phyloP scores from a whole-genome alignment of 2,888 invertebrate genomes.

The Drosophila macrospina region DNA sequence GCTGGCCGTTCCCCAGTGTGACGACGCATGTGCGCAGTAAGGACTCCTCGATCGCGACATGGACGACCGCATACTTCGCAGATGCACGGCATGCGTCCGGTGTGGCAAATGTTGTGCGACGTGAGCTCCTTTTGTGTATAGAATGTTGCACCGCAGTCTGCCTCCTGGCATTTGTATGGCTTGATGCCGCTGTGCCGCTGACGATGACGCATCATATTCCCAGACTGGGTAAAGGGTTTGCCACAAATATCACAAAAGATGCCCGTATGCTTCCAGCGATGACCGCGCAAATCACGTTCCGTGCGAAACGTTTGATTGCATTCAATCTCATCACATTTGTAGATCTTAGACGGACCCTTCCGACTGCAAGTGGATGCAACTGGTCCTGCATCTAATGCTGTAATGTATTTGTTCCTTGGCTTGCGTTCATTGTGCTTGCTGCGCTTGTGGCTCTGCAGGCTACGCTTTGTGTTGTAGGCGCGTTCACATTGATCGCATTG shows the following conservation, averaged over 20 bases:
- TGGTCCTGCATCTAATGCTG: neutral
- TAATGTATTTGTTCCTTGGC: slow-evolving; percentile 1
- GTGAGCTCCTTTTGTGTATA: slow-evolving; percentile 79
- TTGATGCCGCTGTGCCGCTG: slow-evolving; percentile 83
- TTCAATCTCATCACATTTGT: slow-evolving; percentile 66
- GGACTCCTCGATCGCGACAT: slow-evolving; percentile 81
- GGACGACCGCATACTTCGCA: slow-evolving; percentile 81
- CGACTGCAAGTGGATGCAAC: neutral
- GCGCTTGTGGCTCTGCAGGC: slow-evolving; percentile 74
- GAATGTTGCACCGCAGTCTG: slow-evolving; percentile 78
- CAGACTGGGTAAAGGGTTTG: slow-evolving; percentile 80
- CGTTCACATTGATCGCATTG: slow-evolving; percentile 75
- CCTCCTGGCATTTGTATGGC: slow-evolving; percentile 77
- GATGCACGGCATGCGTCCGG: slow-evolving; percentile 78
- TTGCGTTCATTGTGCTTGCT: slow-evolving; percentile 52
- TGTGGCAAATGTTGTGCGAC: slow-evolving; percentile 81
- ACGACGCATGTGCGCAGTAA: slow-evolving; percentile 82
- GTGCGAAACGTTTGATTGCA: slow-evolving; percentile 76
- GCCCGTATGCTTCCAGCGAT: slow-evolving; percentile 83
- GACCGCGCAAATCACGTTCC: slow-evolving; percentile 75
- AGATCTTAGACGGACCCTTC: slow-evolving; percentile 52
- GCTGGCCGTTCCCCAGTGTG: slow-evolving; percentile 82
- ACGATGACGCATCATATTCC: slow-evolving; percentile 82
- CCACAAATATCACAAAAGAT: slow-evolving; percentile 83
- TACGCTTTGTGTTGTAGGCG: slow-evolving; percentile 73